phyloP scores from a whole-genome alignment of 2,797 vertebrate species.

The Coccyzus lansbergi region DNA sequence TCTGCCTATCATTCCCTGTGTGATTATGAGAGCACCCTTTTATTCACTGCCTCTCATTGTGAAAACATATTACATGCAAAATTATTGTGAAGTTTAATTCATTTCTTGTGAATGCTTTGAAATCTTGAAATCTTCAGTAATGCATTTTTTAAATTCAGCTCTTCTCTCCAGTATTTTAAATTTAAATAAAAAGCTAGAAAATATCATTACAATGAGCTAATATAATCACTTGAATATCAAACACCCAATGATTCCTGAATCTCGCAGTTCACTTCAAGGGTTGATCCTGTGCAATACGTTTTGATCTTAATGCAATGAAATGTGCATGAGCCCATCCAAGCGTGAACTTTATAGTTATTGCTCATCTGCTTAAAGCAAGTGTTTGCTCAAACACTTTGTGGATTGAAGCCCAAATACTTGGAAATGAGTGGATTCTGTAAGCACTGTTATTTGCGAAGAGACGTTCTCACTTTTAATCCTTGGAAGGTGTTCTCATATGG shows the following conservation, averaged over 20 bases:
- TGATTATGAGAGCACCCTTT: not conserved
- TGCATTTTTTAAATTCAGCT: not conserved
- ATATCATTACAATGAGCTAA: not conserved
- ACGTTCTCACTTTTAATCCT: not conserved
- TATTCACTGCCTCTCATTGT: not conserved
- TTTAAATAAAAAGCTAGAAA: not conserved
- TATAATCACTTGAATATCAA: not conserved
- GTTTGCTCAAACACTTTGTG: not conserved
- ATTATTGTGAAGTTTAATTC: not conserved
- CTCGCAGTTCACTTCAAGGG: accelerated
- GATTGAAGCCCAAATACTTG: not conserved
- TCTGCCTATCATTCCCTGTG: not conserved
- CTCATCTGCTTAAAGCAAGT: not conserved
- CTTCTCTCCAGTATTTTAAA: not conserved
- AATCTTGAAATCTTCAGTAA: not conserved
- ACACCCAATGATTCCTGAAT: not conserved
- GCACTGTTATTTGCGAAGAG: not conserved
- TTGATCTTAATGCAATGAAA: not conserved
- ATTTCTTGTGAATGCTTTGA: not conserved
- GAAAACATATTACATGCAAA: not conserved
- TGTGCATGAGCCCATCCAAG: not conserved
- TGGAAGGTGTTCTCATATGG: not conserved
- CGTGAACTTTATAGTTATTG: not conserved
- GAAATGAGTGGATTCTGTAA: not conserved
- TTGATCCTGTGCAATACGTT: not conserved